Conservation (phyloP, 1,140 invertebrate genomes). For the Pantala flavescens region DNA sequence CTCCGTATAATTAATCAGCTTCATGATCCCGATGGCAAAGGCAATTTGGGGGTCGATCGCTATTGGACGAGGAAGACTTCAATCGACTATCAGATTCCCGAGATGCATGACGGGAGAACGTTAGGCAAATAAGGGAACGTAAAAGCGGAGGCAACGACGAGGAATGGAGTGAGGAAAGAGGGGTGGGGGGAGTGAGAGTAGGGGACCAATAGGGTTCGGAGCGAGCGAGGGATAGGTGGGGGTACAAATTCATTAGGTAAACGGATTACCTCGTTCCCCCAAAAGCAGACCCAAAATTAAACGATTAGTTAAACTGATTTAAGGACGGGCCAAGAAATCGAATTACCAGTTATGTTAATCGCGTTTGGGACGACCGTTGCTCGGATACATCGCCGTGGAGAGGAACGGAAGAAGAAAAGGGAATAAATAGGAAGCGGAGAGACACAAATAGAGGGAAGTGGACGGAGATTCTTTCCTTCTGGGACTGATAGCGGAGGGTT, state of each 20-base stretch:
- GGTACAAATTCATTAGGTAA: conserved; percentile 10
- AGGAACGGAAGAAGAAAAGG: neutral
- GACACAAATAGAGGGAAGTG: neutral
- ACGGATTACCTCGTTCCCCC: conserved; percentile 6
- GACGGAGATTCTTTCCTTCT: neutral
- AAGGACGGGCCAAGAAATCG: conserved; percentile 7
- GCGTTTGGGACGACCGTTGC: neutral
- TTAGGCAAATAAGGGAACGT: neutral
- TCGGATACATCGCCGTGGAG: neutral
- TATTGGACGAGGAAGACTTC: neutral
- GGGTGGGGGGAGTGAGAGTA: neutral
- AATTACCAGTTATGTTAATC: conserved; percentile 10
- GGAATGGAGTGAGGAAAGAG: neutral
- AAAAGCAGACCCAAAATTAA: conserved; percentile 10
- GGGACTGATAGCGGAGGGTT: neutral
- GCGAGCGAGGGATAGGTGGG: neutral
- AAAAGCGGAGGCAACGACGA: neutral
- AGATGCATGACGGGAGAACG: neutral
- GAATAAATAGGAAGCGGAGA: neutral
- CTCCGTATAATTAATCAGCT: neutral
- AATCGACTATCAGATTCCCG: conserved; percentile 5
- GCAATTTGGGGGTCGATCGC: neutral
- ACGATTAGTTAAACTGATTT: conserved; percentile 10
- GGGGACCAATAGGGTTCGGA: neutral
- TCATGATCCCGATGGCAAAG: neutral